Evolutionary conservation across 2,888 invertebrate species (phyloP).

Genomic region (Chymomyza caudatula): DNA sequence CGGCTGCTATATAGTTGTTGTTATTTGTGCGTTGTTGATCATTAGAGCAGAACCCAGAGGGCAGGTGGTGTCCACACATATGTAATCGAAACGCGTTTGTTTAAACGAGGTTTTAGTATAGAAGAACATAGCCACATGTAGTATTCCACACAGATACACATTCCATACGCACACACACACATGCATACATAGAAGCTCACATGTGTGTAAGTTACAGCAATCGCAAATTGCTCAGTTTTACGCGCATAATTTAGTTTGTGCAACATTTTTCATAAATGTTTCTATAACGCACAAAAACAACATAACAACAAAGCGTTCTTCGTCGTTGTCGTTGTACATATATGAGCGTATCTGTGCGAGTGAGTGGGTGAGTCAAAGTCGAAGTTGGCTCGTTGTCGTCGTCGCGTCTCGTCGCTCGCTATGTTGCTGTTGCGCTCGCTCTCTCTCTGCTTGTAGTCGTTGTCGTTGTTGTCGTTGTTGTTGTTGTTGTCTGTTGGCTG

Average conservation of each 20-base stretch:
- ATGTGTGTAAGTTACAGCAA: slow-evolving; percentile 24
- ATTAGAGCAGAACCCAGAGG: slow-evolving; percentile 63
- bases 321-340: slow-evolving; percentile 15
- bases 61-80: slow-evolving; percentile 68
- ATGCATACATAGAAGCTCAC: slow-evolving; percentile 19
- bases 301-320: slow-evolving; percentile 40
- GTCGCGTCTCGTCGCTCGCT: slow-evolving; percentile 21
- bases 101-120: slow-evolving; percentile 7
- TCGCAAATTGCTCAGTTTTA: slow-evolving; percentile 50
- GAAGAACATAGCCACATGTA: neutral
- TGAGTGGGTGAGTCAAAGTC: neutral
- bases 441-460: neutral
- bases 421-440: neutral
- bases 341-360: neutral
- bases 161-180: slow-evolving; percentile 10
- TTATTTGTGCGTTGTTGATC: slow-evolving; percentile 53
- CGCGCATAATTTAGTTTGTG: slow-evolving; percentile 43
- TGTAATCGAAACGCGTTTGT: slow-evolving; percentile 29
- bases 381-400: slow-evolving; percentile 20
- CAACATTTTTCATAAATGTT: slow-evolving; percentile 23
- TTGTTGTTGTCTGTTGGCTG: slow-evolving; percentile 16
- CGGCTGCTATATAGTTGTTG: slow-evolving; percentile 19
- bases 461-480: neutral
- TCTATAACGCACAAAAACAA: slow-evolving; percentile 32
- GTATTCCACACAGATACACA: slow-evolving; percentile 10